A percentile compares a stretch with the other conserved stretches of the same genome.
These are phyloP conservation scores for Lasioglossum leucozonium DNA, from an alignment of 2,888 invertebrate genomes.

Conservation along the genomic window DNA sequence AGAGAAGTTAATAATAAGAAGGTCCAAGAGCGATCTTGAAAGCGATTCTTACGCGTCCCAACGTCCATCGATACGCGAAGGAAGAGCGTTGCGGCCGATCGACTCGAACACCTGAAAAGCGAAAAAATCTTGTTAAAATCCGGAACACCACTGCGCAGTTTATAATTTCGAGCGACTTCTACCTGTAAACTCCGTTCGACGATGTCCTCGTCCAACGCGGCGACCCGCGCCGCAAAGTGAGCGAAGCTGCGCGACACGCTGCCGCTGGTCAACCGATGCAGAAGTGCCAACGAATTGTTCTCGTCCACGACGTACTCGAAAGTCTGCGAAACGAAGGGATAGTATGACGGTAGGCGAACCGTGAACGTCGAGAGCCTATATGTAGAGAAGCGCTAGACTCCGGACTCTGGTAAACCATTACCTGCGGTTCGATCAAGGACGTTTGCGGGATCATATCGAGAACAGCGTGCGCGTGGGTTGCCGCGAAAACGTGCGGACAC, in stretches of 20 bases:
- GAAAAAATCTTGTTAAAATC: background rate
- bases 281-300: slow-evolving; percentile 87
- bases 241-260: slow-evolving; percentile 88
- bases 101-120: slow-evolving; percentile 68
- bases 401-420: slow-evolving; percentile 72
- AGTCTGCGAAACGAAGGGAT: slow-evolving; percentile 80
- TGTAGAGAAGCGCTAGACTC: background rate
- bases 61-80: slow-evolving; percentile 37
- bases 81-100: slow-evolving; percentile 62
- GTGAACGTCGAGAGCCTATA: background rate
- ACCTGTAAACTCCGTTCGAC: slow-evolving; percentile 86
- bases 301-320: slow-evolving; percentile 87
- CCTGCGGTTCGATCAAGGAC: slow-evolving; percentile 86
- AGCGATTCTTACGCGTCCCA: slow-evolving; percentile 23
- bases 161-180: background rate
- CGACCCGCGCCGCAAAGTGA: slow-evolving; percentile 87
- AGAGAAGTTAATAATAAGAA: background rate
- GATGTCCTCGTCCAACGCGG: slow-evolving; percentile 86
- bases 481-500: slow-evolving; percentile 91
- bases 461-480: slow-evolving; percentile 92
- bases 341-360: background rate
- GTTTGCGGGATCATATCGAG: slow-evolving; percentile 86
- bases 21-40: background rate
- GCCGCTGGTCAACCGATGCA: slow-evolving; percentile 89
- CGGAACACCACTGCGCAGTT: background rate